phyloP scores from a whole-genome alignment of 1,140 invertebrate genomes.

The Neodiprion lecontei region DNA sequence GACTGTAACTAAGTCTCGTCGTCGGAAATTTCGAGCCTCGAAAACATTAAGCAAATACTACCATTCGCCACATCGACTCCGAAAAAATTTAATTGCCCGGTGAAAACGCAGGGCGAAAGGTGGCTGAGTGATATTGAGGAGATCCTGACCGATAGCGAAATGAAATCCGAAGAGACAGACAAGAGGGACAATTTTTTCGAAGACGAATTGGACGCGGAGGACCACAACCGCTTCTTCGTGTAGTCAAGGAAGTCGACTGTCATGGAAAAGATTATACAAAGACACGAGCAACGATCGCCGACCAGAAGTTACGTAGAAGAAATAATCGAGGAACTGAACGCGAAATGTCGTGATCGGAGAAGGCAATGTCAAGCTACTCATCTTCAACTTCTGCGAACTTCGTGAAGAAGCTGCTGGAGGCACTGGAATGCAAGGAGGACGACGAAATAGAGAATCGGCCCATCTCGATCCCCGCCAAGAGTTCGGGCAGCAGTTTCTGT shows the following conservation, averaged over 20 bases:
- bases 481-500: no score
- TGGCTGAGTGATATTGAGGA: no score
- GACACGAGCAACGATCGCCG: background rate
- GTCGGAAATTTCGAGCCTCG: no score
- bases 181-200: background rate
- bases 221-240: background rate
- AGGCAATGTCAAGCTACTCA: background rate
- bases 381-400: conserved; percentile 13
- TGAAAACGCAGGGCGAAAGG: no score
- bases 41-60: no score
- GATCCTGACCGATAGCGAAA: background rate
- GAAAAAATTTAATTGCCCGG: no score
- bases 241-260: background rate
- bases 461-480: no score
- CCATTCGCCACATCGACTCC: no score
- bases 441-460: no score
- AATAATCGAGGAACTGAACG: conserved; percentile 29
- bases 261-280: conserved; percentile 19
- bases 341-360: background rate
- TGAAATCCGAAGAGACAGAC: background rate
- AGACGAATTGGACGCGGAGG: background rate
- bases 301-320: conserved; percentile 16
- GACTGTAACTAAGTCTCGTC: no score
- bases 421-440: background rate
- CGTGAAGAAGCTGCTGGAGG: conserved; percentile 28